Base-by-base conservation (phyloP, 2,888 invertebrate genomes). In the Mythimna lalbum region DNA sequence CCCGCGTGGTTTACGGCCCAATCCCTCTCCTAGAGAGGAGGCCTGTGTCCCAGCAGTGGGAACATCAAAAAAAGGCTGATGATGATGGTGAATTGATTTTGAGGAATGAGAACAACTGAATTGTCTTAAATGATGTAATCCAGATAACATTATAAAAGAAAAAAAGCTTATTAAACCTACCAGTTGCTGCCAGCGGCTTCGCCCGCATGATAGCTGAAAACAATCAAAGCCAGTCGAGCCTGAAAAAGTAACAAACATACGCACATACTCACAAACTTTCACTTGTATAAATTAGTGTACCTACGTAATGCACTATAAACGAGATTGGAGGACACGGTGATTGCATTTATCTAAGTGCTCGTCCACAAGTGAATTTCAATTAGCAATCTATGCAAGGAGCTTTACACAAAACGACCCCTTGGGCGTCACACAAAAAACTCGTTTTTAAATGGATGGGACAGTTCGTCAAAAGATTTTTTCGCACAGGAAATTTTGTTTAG, bases 381-480 rank as follows among this genome's bases (percentile, higher is more conserved):
- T 21, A 31, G 64, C 14, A 39, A 62, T 10, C n/a, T 2, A 27
- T 17, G 17, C 6, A 10, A n/a, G 4, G 21, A 31, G 31, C 17
- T 47, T 21, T 33, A 10, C 7, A 57, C 14, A 17, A 63, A 39
- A 61, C n/a, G 5, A n/a, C 10, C 14, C 27, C 12, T 2, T 12
- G 10, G 6, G 14, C 6, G 7, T 36, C 4, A 49, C 19, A 14
- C 5, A 21, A 4, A 65, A 14, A 14, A 10, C 6, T 49, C n/a
- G 19, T 64, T 33, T 47, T n/a, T 33, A 65, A 65, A 65, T 33
- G 47, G 21, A 65, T 49, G 33, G 21, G 65, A 65, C 5, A 33
- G 23, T 49, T 49, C 33, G 10, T 19, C 9, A 65, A 47, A 23
- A 55, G 7, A 23, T 7, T 5, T 43, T 10, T 19, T 63, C 14